Evolutionary conservation across 2,888 invertebrate species (phyloP).

Genomic region (Leptopterna dolabrata): DNA sequence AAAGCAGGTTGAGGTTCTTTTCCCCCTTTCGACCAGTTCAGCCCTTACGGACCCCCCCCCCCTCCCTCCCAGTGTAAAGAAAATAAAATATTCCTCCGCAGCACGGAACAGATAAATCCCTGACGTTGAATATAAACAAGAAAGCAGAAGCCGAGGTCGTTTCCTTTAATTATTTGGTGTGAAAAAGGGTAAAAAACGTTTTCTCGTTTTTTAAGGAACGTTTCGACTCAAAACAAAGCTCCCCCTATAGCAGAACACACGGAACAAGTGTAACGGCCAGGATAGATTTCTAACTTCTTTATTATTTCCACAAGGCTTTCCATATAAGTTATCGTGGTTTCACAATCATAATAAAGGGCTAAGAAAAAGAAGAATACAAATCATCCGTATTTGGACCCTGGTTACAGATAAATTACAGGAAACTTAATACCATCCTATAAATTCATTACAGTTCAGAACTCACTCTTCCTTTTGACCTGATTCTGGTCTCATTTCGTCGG

Average conservation of each 20-base stretch:
- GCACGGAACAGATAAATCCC: conserved; percentile 51
- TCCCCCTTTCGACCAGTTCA: conserved; percentile 25
- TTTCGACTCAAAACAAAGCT: background rate
- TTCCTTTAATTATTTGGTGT: conserved; percentile 37
- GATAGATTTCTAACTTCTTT: too few relatives aligned
- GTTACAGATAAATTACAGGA: too few relatives aligned
- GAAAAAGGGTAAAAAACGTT: background rate
- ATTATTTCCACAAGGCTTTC: too few relatives aligned
- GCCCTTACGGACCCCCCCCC: background rate
- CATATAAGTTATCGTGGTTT: too few relatives aligned
- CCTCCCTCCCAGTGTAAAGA: background rate
- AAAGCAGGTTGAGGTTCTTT: conserved; percentile 31
- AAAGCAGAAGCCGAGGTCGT: background rate
- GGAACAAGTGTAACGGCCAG: too few relatives aligned
- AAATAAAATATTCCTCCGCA: conserved; percentile 50
- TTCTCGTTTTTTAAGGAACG: background rate
- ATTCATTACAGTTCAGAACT: too few relatives aligned
- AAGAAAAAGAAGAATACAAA: too few relatives aligned
- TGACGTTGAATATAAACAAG: conserved; percentile 36
- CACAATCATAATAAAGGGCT: too few relatives aligned
- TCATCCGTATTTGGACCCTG: too few relatives aligned
- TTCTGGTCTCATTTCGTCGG: too few relatives aligned
- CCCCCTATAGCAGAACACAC: background rate
- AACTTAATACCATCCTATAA: too few relatives aligned
- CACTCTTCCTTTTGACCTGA: too few relatives aligned